These are phyloP conservation scores for Isaurus tuberculatus DNA, from an alignment of 92 coral and sea anemone species.

Conservation along the genomic window DNA sequence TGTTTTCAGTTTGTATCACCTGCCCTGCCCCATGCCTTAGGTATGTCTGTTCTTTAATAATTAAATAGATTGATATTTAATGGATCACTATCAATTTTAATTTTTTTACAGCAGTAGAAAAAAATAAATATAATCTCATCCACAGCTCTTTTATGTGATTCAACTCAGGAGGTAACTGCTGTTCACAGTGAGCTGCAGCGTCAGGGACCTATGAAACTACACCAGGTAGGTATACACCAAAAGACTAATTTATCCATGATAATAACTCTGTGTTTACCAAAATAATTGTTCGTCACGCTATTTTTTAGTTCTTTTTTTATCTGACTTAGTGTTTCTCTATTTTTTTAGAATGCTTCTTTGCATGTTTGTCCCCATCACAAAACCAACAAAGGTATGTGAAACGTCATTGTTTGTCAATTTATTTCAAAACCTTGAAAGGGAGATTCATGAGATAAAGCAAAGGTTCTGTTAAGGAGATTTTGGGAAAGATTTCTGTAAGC, in stretches of 20 bases:
- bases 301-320: too few relatives aligned
- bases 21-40: constrained; percentile 94
- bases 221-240: background rate
- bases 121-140: too few relatives aligned
- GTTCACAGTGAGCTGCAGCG: constrained; percentile 35
- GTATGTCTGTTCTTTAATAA: too few relatives aligned
- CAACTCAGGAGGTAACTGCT: constrained; percentile 26
- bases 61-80: too few relatives aligned
- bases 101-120: too few relatives aligned
- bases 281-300: too few relatives aligned
- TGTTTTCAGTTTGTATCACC: constrained; percentile 89
- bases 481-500: background rate
- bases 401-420: background rate
- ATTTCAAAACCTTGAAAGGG: background rate
- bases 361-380: constrained; percentile 38
- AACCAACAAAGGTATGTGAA: constrained; percentile 33
- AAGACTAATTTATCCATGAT: background rate
- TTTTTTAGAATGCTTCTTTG: background rate
- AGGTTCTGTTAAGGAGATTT: background rate
- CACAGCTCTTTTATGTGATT: constrained; percentile 32
- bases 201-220: constrained; percentile 29
- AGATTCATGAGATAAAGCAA: too few relatives aligned
- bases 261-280: background rate
- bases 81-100: too few relatives aligned
- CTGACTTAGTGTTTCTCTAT: background rate